phyloP scores from a whole-genome alignment of 2,113 vertebrate genomes.

The Takifugu bimaculatus region DNA sequence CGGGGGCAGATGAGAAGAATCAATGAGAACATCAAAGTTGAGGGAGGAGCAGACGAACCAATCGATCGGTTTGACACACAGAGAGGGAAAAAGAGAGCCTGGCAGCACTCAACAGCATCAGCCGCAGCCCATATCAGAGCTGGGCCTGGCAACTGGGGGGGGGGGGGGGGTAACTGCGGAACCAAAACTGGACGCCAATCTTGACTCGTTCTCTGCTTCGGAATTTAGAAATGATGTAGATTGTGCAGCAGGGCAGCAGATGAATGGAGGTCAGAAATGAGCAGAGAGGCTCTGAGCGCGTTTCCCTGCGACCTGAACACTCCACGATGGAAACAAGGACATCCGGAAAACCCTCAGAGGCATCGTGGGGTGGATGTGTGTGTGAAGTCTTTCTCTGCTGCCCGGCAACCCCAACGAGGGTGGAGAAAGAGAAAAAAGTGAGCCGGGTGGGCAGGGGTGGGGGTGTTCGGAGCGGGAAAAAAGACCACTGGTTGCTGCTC shows the following conservation, averaged over 20 bases:
- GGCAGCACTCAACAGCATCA: slow-evolving; percentile 39
- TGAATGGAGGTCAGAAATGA: slow-evolving; percentile 51
- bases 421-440: neutral
- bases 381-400: slow-evolving; percentile 70
- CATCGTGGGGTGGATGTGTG: slow-evolving; percentile 65
- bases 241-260: slow-evolving; percentile 34
- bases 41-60: slow-evolving; percentile 63
- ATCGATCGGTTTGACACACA: slow-evolving; percentile 65
- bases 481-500: slow-evolving; percentile 55
- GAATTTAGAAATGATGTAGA: neutral
- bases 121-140: slow-evolving; percentile 19
- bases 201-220: too few relatives aligned
- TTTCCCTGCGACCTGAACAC: slow-evolving; percentile 59
- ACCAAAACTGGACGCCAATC: too few relatives aligned
- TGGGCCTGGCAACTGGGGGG: slow-evolving; percentile 1
- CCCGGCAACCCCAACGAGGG: slow-evolving; percentile 64
- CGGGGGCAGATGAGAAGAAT: slow-evolving; percentile 68
- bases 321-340: slow-evolving; percentile 73
- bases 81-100: slow-evolving; percentile 38
- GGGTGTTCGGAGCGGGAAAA: slow-evolving; percentile 58
- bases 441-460: slow-evolving; percentile 1
- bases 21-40: slow-evolving; percentile 68
- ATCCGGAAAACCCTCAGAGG: slow-evolving; percentile 72
- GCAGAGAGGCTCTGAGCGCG: slow-evolving; percentile 50
- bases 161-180: too few relatives aligned